Evolutionary conservation across 2,888 invertebrate species (phyloP), one percentile per base, ranked within the genome.

Genomic region (Callyntrura guangdongensis): DNA sequence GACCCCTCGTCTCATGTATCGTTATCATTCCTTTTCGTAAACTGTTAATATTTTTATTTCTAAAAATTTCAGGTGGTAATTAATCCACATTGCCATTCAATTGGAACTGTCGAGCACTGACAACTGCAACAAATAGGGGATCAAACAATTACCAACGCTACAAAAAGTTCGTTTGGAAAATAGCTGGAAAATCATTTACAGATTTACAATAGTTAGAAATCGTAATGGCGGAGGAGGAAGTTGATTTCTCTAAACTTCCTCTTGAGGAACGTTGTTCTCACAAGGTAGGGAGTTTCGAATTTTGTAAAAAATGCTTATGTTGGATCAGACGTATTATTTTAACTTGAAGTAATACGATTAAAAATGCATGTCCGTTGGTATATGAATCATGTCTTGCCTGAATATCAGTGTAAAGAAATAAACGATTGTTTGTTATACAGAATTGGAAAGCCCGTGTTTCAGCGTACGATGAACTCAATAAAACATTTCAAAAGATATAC

Each of bases 401-500:
- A 69, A 6, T 20, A 64, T 64, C 14, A 14, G 12, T 25, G 11
- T 64, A 2, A 20, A 17, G 4, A 64, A 20, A 1, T 22, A 9
- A 3, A 9, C 22, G 17, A 2, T 64, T 9, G 22, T 22, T 20
- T 5, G 12, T 64, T 61, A 22, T 94, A 49, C 94, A 97, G 97
- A 95, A 97, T 87, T 99, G 99, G 99, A 99, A 99, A 95, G 99
- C 99, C 4, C 96, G 99, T 93, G 96, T 99, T 0, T 97, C 97
- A 93, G 99, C 99, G 0, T 99, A 99, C 94, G 99, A 99, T 95
- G 99, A 99, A 95, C 97, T 98, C 0, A 96, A 97, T 8, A 99
- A 98, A 95, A 95, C 98, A 17, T 99, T 99, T 95, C 96, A 97
- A 93, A 97, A 97, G 94, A 97, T 98, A 93, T 97, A 97, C 94